Evolutionary conservation across 2,113 vertebrate genomes (phyloP), one percentile per base, ranked within the genome.

Genomic region (Vulpes vulpes): DNA sequence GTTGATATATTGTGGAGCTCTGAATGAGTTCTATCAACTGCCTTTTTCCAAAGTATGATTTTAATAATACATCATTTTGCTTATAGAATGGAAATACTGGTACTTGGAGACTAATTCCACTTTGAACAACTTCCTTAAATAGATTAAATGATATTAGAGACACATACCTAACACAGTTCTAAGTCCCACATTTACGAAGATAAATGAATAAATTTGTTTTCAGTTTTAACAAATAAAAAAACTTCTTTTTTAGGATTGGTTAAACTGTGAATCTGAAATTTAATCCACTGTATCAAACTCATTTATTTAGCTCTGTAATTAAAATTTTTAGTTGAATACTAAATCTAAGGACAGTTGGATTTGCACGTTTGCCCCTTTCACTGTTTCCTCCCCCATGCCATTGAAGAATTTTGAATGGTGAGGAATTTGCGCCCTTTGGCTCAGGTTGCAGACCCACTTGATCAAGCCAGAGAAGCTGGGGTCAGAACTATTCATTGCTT

Each of bases 391-490:
- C 97, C 97, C 97, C 92, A 89, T 78, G 88, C 98, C 95, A 98
- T 97, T 98, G 86, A 98, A 98, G 97, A 96, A 97, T 98, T 98
- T 96, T 98, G 98, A 98, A 98, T 98, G 96, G 97, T 96, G 96
- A 98, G 98, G 98, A 99, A 98, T 98, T 98, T 97, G 98, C 91
- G 89, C 97, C 98, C 96, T 97, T 98, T 97, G 97, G 98, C 98
- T 99, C 98, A 97, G 99, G 98, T 99, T 99, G 99, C 99, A 99
- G 98, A 95, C 97, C 98, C 97, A 97, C 98, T 98, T 99, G 98
- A 97, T 97, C 98, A 95, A 95, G 84, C 67, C 96, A 49, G 98
- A 98, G 97, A 98, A 98, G 97, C 94, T 88, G 82, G 97, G 98
- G 98, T 98, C 98, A 98, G 97, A 97, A 96, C 98, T 98, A 74